phyloP scores from a whole-genome alignment of 2,797 vertebrate species.

The Pseudomugil tenellus region DNA sequence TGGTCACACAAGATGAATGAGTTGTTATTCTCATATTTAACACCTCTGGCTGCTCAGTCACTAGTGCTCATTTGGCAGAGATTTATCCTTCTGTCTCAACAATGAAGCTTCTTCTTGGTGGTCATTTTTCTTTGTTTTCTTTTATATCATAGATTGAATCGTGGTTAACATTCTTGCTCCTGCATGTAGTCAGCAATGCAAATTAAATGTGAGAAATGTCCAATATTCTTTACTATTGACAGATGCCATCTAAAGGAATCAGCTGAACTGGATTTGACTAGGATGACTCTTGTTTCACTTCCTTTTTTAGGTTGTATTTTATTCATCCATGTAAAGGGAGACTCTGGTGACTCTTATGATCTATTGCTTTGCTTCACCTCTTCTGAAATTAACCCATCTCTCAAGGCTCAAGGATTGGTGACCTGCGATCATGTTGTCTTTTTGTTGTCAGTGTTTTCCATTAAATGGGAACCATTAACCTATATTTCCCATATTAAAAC shows the following conservation, averaged over 20 bases:
- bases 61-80: neutral
- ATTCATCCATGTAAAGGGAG: no score
- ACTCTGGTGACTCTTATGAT: neutral
- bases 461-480: constrained; percentile 30
- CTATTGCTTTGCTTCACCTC: neutral
- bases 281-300: no score
- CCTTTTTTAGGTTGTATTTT: no score
- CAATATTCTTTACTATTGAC: neutral
- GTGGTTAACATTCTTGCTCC: no score
- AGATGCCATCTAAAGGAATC: no score
- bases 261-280: no score
- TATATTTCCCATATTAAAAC: constrained; percentile 28
- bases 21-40: neutral
- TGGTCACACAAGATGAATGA: neutral
- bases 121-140: no score
- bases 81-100: neutral
- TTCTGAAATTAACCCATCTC: neutral
- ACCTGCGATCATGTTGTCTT: constrained; percentile 6
- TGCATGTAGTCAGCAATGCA: neutral
- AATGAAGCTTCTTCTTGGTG: neutral
- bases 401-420: constrained; percentile 1
- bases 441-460: constrained; percentile 13
- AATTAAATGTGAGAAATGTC: neutral
- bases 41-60: no score
- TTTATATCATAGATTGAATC: no score